Conservation (phyloP, 2,888 invertebrate species). For the Drosophila nigricruria region DNA sequence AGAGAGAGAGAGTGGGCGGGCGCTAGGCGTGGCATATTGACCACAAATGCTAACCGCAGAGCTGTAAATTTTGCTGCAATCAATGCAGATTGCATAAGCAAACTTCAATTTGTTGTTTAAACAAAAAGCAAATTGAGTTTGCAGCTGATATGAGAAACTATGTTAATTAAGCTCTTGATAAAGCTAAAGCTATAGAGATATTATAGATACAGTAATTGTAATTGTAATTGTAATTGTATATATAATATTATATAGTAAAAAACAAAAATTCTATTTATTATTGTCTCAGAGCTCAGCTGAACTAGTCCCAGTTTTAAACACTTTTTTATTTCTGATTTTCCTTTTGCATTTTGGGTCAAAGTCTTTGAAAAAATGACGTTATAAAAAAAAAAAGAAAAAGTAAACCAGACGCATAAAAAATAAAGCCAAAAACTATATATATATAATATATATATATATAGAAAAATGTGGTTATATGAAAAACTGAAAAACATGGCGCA, state of each 20-base stretch:
- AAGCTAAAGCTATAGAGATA: too few species aligned
- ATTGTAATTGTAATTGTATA: too few species aligned
- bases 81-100: conserved; percentile 3
- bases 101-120: background rate
- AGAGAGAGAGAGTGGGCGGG: conserved; percentile 32
- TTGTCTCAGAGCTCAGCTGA: background rate
- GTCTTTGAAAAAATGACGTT: conserved; percentile 75
- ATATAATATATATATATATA: conserved; percentile 3
- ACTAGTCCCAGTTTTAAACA: background rate
- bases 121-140: conserved; percentile 25
- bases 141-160: conserved; percentile 12
- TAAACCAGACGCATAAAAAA: conserved; percentile 63
- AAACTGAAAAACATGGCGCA: conserved; percentile 59
- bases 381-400: conserved; percentile 79
- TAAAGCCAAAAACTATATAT: conserved; percentile 24
- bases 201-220: too few species aligned
- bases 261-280: background rate
- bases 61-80: conserved; percentile 23
- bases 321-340: conserved; percentile 35
- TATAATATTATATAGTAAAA: background rate
- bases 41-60: conserved; percentile 54
- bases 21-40: conserved; percentile 34
- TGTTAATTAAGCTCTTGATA: background rate
- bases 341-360: conserved; percentile 70
- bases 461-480: conserved; percentile 53